Base-by-base conservation (phyloP, 2,888 invertebrate species). In the Teleiodes luculella region DNA sequence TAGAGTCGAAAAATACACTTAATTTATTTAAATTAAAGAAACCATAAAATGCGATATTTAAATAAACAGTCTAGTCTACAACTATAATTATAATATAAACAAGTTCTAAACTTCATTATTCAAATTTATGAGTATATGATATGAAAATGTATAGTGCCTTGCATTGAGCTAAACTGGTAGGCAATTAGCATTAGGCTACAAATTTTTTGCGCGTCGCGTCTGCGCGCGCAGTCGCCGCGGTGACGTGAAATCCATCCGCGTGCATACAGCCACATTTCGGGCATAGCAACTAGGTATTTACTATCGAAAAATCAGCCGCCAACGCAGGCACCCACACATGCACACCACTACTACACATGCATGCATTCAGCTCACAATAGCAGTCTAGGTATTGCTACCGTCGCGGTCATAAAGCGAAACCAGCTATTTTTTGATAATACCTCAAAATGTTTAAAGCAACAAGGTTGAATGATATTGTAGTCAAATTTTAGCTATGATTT, bases 241-340 rank as follows among this genome's bases (percentile, higher is more conserved):
- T 77, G 80, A 77, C 73, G 74, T 78, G 74, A 80, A 79, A 78
- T 82, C 78, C 79, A 81, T 86, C 78, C 81, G 83, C 71, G 74
- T 76, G 76, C 52, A 55, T 46, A 51, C 39, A 45, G 8, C 43
- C 43, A 76, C 85, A 87, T 88, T 89, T 89, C 74, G 84, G 86
- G 85, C 86, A 83, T 88, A 74, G 88, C 81, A 87, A 88, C 88
- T 74, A 72, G 43, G 13, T 74, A 72, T 83, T 74, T 83, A 81
- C 83, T 84, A 80, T 82, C 81, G 80, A 85, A 86, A 86, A 86
- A 83, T 81, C 74, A 74, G 77, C 73, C 71, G 76, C 67, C 79
- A 75, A 68, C 72, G 76, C 65, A 57, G 59, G 54, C 61, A 72
- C 84, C 69, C 81, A 78, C 79, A 60, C 81, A 78, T 72, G 74